Evolutionary conservation across 2,888 invertebrate species (phyloP).

Genomic region (Podabrus alpinus): DNA sequence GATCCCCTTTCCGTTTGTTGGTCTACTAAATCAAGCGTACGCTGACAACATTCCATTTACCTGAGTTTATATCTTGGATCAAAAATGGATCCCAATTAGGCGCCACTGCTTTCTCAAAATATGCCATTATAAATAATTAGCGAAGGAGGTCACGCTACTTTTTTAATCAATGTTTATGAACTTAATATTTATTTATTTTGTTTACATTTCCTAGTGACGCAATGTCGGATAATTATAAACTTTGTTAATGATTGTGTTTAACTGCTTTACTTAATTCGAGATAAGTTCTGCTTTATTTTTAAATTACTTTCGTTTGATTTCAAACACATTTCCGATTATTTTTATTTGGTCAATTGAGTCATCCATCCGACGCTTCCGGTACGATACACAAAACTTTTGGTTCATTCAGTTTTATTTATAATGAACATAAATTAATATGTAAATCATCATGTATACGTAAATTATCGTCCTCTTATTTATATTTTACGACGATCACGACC

Average conservation of each 20-base stretch:
- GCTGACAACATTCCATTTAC: background rate
- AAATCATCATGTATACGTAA: background rate
- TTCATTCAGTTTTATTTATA: background rate
- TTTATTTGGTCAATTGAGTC: background rate
- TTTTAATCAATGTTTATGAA: background rate
- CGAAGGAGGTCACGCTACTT: constrained; percentile 3
- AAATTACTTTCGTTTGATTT: background rate
- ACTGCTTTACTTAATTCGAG: background rate
- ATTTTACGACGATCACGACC: constrained; percentile 4
- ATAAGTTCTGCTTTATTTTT: background rate
- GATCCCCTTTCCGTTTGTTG: constrained; percentile 14
- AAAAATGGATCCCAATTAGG: background rate
- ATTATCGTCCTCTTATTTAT: background rate
- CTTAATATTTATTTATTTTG: background rate
- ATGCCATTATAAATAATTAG: background rate
- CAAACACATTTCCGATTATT: background rate
- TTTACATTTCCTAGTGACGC: background rate
- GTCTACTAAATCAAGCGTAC: constrained; percentile 17
- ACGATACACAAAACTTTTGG: background rate
- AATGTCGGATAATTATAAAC: background rate
- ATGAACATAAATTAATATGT: background rate
- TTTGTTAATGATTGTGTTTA: background rate
- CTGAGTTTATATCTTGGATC: background rate
- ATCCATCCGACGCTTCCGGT: background rate
- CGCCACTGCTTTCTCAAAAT: background rate